Evolutionary conservation across 92 coral and sea anemone genomes (phyloP), one percentile per base, ranked within the genome.

Genomic region (Galaxea fascicularis): DNA sequence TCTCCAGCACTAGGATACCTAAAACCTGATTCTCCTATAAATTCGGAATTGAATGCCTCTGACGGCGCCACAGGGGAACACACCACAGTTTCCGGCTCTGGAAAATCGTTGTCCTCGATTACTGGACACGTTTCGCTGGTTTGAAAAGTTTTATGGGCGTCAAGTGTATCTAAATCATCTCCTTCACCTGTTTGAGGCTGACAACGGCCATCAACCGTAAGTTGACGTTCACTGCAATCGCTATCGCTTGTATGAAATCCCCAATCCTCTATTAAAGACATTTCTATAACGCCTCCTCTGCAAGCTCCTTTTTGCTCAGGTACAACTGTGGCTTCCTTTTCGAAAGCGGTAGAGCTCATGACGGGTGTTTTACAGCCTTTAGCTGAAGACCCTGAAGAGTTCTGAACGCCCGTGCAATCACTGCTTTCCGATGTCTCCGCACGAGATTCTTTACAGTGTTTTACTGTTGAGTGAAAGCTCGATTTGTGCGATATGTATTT

Each of bases 221-320:
- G 64, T n/a, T 45, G 31, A 21, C 24, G 9, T 53, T 56, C 26
- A 31, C 16, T 57, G 16, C 1, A 14, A 26, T 29, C 62, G 14
- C 17, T 17, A 13, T 46, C 10, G 1, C 24, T 31, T 20, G 39
- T 26, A 16, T 22, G 27, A 18, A 78, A 78, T 26, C 84, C 84
- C 84, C 75, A 65, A 52, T 79, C 75, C 15, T 79, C 65, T 13
- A 28, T 12, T 9, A 79, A 22, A 6, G 84, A 79, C 64, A 58
- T 79, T 31, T 79, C 76, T 28, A 79, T 79, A 3, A 67, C 84
- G 24, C 84, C 84, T n/a, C 66, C 76, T 11, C 8, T 14, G 10
- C 72, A 39, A 0, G 75, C 16, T 14, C 3, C 46, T 13, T 65
- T 10, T 20, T 79, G 25, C 1, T 52, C 28, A 10, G 63, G 31